Evolutionary conservation across 2,797 vertebrate genomes (phyloP).

Genomic region (Microctenopoma stevenorrisi): DNA sequence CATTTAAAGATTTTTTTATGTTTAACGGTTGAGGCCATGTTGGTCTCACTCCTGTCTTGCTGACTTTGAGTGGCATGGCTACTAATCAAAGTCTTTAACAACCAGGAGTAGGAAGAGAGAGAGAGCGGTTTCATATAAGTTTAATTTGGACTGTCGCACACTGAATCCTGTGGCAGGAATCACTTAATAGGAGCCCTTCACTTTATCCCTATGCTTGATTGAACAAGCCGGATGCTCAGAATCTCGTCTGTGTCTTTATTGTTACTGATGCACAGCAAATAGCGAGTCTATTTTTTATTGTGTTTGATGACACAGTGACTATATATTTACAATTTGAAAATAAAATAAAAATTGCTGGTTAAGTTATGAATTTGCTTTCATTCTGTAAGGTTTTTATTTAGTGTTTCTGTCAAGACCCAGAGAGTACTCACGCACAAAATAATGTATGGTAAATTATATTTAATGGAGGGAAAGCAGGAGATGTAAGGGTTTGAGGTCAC

Average conservation of each 20-base stretch:
- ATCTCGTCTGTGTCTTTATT: constrained; percentile 22
- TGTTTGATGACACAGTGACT: not conserved
- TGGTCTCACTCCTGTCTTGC: constrained; percentile 3
- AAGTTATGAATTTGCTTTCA: not conserved
- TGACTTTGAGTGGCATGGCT: constrained; percentile 61
- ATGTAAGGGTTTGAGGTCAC: too few species aligned
- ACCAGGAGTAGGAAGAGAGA: constrained; percentile 6
- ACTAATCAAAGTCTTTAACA: constrained; percentile 48
- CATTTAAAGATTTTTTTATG: not conserved
- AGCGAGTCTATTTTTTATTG: not conserved
- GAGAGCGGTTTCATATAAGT: constrained; percentile 51
- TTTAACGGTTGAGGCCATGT: constrained; percentile 1
- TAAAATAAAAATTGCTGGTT: not conserved
- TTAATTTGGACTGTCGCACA: constrained; percentile 67
- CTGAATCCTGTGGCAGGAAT: constrained; percentile 58
- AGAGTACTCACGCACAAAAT: too few species aligned
- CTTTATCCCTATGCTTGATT: constrained; percentile 59
- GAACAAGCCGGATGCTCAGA: constrained; percentile 43
- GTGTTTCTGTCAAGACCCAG: too few species aligned
- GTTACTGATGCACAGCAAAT: constrained; percentile 33
- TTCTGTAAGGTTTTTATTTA: too few species aligned
- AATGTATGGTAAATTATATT: too few species aligned
- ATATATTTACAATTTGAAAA: not conserved
- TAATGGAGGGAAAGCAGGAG: too few species aligned
- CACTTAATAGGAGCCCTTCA: constrained; percentile 52